Evolutionary conservation across 2,888 invertebrate species (phyloP).

Genomic region (Heteropelma amictum): DNA sequence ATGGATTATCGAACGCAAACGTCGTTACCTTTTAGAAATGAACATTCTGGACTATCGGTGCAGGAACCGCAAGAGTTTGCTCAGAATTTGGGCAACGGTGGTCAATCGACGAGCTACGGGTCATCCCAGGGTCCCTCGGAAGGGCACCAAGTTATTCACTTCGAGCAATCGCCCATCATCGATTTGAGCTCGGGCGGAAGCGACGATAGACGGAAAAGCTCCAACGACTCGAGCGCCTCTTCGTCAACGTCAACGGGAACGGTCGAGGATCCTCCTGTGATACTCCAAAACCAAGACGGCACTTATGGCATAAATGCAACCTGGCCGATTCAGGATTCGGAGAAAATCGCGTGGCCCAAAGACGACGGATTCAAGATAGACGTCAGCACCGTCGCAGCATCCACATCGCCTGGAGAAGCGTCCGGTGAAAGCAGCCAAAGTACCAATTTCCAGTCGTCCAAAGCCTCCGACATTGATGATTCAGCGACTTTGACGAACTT

Average conservation of each 20-base stretch:
- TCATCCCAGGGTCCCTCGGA: constrained; percentile 53
- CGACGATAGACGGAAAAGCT: constrained; percentile 33
- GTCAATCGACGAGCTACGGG: constrained; percentile 36
- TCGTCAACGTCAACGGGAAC: constrained; percentile 39
- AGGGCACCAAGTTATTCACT: constrained; percentile 78
- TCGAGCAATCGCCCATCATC: constrained; percentile 85
- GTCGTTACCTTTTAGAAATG: neutral
- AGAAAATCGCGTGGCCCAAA: constrained; percentile 30
- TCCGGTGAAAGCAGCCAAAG: constrained; percentile 19
- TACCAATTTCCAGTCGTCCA: constrained; percentile 13
- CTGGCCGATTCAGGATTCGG: constrained; percentile 31
- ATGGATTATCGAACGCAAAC: constrained; percentile 24
- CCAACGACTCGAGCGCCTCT: constrained; percentile 51
- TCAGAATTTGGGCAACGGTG: constrained; percentile 26
- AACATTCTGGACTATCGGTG: no score
- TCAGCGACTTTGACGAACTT: neutral
- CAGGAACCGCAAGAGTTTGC: no score
- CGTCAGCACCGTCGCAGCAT: constrained; percentile 2
- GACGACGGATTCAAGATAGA: constrained; percentile 7
- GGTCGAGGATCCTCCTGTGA: constrained; percentile 45
- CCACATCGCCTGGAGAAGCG: neutral
- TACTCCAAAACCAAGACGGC: constrained; percentile 58
- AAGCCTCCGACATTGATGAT: neutral
- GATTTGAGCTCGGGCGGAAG: constrained; percentile 78
- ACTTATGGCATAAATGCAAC: constrained; percentile 56